Evolutionary conservation across 2,113 vertebrate species (phyloP).

Genomic region (Tyto alba): DNA sequence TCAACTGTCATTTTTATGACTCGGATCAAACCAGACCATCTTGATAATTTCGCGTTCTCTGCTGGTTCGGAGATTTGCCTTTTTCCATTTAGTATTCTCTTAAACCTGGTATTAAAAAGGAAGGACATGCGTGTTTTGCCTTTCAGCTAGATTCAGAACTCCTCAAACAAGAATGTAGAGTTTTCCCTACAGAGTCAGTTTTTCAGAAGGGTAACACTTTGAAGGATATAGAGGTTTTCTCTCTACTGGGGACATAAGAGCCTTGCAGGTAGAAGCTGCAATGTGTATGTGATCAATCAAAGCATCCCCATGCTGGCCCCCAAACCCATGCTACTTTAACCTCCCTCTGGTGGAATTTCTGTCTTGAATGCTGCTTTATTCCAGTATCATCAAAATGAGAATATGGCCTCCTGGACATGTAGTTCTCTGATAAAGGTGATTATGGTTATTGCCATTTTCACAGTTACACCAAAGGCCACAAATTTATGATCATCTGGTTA

Average conservation of each 20-base stretch:
- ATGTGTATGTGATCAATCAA: background rate
- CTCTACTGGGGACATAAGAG: background rate
- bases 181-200: background rate
- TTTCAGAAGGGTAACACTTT: constrained; percentile 2
- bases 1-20: background rate
- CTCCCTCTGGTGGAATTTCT: background rate
- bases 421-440: background rate
- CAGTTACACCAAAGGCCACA: background rate
- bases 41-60: background rate
- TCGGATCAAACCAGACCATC: background rate
- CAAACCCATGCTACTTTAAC: background rate
- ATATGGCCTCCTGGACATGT: background rate
- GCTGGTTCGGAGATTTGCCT: background rate
- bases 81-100: background rate
- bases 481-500: background rate
- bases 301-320: background rate
- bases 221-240: constrained; percentile 41
- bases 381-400: background rate
- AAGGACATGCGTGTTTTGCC: constrained; percentile 18
- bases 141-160: constrained; percentile 26
- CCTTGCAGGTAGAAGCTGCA: constrained; percentile 10
- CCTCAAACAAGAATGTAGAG: background rate
- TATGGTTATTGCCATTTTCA: background rate
- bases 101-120: background rate
- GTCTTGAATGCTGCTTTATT: background rate